Percentiles rank a stretch among this genome's conserved stretches.
Conservation (phyloP, 1,140 invertebrate species). For the Sogatella furcifera region DNA sequence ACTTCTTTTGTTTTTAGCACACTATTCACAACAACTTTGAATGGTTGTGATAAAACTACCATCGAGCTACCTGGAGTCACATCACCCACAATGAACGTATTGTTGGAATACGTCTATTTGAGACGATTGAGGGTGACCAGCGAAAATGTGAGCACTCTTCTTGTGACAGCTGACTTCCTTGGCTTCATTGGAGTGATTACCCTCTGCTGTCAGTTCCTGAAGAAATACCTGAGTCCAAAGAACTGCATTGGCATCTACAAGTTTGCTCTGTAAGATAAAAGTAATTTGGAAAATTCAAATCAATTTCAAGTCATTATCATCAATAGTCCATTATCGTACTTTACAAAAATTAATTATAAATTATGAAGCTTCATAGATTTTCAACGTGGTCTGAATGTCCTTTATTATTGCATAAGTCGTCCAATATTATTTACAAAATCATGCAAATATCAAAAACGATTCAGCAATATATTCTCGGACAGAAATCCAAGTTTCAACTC, state of each 20-base stretch:
- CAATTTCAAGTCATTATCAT: too few species aligned
- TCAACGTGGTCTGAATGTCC: too few species aligned
- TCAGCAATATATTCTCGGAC: too few species aligned
- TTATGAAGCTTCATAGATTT: too few species aligned
- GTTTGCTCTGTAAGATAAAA: conserved; percentile 46
- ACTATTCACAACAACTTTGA: conserved; percentile 70
- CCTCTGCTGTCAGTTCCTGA: conserved; percentile 63
- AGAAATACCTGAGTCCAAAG: conserved; percentile 46
- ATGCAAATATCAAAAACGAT: too few species aligned
- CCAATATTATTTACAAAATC: too few species aligned
- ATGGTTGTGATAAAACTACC: conserved; percentile 51
- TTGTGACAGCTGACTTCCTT: conserved; percentile 68
- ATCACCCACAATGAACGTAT: conserved; percentile 55
- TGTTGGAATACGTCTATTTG: conserved; percentile 76
- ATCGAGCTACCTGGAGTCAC: conserved; percentile 64
- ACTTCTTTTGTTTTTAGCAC: conserved; percentile 38
- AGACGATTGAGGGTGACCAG: conserved; percentile 53
- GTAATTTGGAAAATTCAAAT: background rate
- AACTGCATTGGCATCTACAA: conserved; percentile 74
- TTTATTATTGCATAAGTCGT: too few species aligned
- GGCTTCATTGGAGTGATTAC: conserved; percentile 64
- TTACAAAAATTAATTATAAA: too few species aligned
- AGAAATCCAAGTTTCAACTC: too few species aligned
- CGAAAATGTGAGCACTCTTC: conserved; percentile 63
- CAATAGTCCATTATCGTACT: too few species aligned